These are phyloP conservation scores for Chironomus riparius DNA, from an alignment of 2,888 invertebrate genomes.

Conservation along the genomic window DNA sequence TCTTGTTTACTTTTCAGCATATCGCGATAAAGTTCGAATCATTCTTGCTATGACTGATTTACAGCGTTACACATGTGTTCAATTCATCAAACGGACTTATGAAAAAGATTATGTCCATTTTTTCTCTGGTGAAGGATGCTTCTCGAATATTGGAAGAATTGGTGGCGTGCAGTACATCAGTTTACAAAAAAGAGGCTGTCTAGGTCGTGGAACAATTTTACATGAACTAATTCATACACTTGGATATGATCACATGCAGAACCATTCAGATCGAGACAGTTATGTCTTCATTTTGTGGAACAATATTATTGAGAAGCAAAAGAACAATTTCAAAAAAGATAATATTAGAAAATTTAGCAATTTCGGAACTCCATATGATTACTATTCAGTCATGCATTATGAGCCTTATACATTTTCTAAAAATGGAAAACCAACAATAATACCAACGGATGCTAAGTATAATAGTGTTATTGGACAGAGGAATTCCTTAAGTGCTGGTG, in stretches of 20 bases:
- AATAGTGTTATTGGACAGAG: not conserved
- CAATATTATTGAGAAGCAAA: too few relatives aligned
- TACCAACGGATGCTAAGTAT: not conserved
- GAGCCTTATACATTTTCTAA: not conserved
- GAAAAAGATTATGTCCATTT: not conserved
- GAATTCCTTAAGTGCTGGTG: not conserved
- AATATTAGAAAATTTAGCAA: not conserved
- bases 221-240: not conserved
- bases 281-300: not conserved
- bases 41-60: not conserved
- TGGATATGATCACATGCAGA: slow-evolving; percentile 21
- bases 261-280: not conserved
- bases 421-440: not conserved
- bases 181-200: not conserved
- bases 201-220: not conserved
- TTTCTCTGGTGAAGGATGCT: not conserved
- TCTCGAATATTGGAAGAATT: slow-evolving; percentile 1
- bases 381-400: slow-evolving; percentile 5
- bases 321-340: not conserved
- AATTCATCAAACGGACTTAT: not conserved
- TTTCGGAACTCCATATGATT: slow-evolving; percentile 1
- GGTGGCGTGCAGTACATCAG: not conserved
- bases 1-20: not conserved
- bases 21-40: not conserved
- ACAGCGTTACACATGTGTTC: not conserved